These are phyloP conservation scores for Phoebastria nigripes DNA, from an alignment of 2,797 vertebrate genomes.

Conservation along the genomic window DNA sequence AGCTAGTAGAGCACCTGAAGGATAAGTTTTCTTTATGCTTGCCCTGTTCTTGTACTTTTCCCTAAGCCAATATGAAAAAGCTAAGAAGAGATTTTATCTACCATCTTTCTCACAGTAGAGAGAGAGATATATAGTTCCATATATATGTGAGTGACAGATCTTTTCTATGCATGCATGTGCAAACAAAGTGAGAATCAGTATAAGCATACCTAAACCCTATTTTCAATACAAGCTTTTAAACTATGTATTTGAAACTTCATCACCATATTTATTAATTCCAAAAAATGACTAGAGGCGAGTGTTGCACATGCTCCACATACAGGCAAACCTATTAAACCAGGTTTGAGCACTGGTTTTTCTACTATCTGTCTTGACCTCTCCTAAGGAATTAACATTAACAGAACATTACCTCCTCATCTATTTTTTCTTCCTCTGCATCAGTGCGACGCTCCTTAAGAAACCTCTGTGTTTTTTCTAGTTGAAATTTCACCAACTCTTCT, in stretches of 20 bases:
- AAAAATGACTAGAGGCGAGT: not conserved
- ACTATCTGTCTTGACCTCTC: not conserved
- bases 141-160: not conserved
- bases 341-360: not conserved
- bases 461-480: conserved; percentile 92
- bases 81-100: not conserved
- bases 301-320: not conserved
- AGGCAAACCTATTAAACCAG: not conserved
- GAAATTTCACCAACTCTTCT: conserved; percentile 91
- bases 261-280: not conserved
- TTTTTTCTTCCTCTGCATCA: conserved; percentile 86
- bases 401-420: conserved; percentile 84
- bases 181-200: not conserved
- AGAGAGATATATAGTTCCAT: not conserved
- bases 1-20: not conserved
- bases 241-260: not conserved
- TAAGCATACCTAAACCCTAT: not conserved
- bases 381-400: not conserved
- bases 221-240: not conserved
- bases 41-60: not conserved
- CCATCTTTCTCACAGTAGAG: not conserved
- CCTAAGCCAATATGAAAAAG: not conserved
- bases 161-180: fast-evolving
- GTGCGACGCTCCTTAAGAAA: conserved; percentile 87
- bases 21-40: not conserved